Conservation (phyloP, 1,140 invertebrate species). For the Trachymyrmex septentrionalis region DNA sequence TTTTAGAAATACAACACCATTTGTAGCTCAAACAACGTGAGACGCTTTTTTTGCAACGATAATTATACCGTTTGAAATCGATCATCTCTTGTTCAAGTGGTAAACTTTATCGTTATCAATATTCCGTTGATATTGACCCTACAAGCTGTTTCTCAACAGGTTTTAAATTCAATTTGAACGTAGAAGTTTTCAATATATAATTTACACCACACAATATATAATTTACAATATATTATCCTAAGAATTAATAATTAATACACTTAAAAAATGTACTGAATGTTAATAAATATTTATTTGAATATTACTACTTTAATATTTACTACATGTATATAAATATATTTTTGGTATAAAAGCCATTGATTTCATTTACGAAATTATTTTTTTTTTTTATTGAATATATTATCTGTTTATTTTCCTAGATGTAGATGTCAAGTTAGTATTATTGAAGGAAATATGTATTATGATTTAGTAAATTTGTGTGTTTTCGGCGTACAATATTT, state of each 20-base stretch:
- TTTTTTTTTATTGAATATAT: no score
- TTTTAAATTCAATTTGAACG: not conserved
- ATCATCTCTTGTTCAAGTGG: conserved; percentile 5
- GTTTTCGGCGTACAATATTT: not conserved
- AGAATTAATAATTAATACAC: not conserved
- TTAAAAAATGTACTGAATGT: no score
- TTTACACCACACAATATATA: not conserved
- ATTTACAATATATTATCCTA: not conserved
- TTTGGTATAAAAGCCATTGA: no score
- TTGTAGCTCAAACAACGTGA: conserved; percentile 3
- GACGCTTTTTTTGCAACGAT: conserved; percentile 15
- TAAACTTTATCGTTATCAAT: conserved; percentile 2
- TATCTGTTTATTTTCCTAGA: no score
- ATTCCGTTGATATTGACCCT: not conserved
- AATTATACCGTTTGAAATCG: conserved; percentile 34
- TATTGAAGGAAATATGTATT: no score
- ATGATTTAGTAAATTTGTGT: no score
- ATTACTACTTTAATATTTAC: no score
- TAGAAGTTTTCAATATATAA: not conserved
- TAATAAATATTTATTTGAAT: no score
- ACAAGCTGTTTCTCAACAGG: not conserved
- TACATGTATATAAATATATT: no score
- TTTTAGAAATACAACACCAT: not conserved
- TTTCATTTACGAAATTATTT: no score
- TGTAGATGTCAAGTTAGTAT: no score